Base-by-base conservation (phyloP, 2,888 invertebrate genomes). In the Theretra japonica region DNA sequence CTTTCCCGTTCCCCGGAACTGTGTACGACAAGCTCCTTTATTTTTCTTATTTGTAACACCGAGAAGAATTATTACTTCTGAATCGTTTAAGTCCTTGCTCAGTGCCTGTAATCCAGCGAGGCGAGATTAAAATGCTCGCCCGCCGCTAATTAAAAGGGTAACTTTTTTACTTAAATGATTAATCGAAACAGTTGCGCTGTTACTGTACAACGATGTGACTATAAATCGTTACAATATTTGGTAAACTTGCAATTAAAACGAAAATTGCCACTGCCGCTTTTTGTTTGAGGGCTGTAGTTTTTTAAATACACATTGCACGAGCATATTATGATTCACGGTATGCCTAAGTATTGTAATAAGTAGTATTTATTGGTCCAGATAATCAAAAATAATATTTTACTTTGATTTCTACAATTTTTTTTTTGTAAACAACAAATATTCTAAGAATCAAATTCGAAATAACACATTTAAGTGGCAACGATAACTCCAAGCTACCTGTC, bases 21-120 rank as follows among this genome's bases (percentile, higher is more conserved):
- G 77, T 76, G 75, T 78, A 80, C 81, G 81, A 86, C 82, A 84
- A 83, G 83, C 84, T 85, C 83, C 88, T 90, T 88, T 90, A 89
- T 90, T 90, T 89, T 91, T 88, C 89, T 90, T 91, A 92, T 93
- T 93, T 93, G 91, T 93, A 91, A 91, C 88, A 91, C 90, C 88
- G 84, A 70, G 88, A 92, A 94, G 93, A 94, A 93, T 92, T 94
- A 94, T 94, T 94, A 90, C 89, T 91, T 92, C 86, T 86, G 91
- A 94, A 94, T 93, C 94, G 90, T 92, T 94, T 94, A 94, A 94
- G 94, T 94, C 94, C 91, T 92, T 93, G 91, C 88, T 84, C 89
- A 85, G 86, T 90, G 86, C 86, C 89, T 89, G 85, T 94, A 94
- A 94, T 94, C 94, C 93, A 82, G 79, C 79, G 82, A 87, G 82